These are phyloP conservation scores for Morpho deidamia DNA, from an alignment of 2,888 invertebrate species.

Conservation along the genomic window DNA sequence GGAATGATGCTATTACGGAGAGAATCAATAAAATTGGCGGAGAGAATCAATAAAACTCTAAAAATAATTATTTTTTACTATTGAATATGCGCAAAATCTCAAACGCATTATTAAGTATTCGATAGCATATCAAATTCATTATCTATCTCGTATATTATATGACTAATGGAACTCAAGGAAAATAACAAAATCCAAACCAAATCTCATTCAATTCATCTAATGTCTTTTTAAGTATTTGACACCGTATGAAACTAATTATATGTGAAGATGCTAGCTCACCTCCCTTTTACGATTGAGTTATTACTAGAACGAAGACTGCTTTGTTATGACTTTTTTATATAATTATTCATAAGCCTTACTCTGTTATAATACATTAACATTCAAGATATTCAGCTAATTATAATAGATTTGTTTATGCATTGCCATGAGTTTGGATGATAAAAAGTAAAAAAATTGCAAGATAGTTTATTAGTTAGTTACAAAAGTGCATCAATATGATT, in stretches of 20 bases:
- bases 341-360: neutral
- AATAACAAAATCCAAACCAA: neutral
- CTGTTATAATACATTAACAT: neutral
- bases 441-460: slow-evolving; percentile 16
- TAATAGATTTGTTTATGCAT: slow-evolving; percentile 55
- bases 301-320: neutral
- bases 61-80: no score
- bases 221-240: slow-evolving; percentile 53
- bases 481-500: no score
- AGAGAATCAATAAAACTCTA: no score
- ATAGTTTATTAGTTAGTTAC: no score
- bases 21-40: no score
- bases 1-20: no score
- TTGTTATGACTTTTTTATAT: neutral
- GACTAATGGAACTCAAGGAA: no score
- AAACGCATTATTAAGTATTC: no score
- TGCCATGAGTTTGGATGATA: slow-evolving; percentile 36
- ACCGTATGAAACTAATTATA: slow-evolving; percentile 23
- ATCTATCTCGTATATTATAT: no score
- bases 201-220: slow-evolving; percentile 26
- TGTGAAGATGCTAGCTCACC: neutral
- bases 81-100: no score
- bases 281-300: neutral
- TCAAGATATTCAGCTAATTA: slow-evolving; percentile 9
- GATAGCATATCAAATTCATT: no score